phyloP scores from a whole-genome alignment of 2,113 vertebrate species.

The Gadus macrocephalus region DNA sequence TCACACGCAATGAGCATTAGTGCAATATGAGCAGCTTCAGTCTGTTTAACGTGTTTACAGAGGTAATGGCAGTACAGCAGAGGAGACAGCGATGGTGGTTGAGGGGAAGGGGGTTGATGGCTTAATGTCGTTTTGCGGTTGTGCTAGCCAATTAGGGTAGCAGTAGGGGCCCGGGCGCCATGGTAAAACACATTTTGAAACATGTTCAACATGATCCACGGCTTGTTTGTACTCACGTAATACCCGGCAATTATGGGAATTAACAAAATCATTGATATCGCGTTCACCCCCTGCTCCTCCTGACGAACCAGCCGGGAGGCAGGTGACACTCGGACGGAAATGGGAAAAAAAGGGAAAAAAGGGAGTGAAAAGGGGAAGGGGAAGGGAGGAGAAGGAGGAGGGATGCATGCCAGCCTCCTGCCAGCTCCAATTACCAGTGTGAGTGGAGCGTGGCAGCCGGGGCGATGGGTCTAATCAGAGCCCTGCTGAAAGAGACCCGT shows the following conservation, averaged over 20 bases:
- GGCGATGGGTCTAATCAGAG: constrained; percentile 68
- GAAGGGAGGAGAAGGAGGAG: constrained; percentile 41
- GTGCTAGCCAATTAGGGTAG: constrained; percentile 39
- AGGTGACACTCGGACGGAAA: constrained; percentile 47
- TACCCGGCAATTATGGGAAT: constrained; percentile 30
- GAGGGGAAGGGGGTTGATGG: constrained; percentile 9
- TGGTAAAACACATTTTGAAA: constrained; percentile 26
- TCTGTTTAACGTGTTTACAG: constrained; percentile 35
- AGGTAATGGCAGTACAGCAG: constrained; percentile 2
- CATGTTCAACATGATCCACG: constrained; percentile 16
- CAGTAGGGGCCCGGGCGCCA: constrained; percentile 24
- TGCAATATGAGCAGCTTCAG: constrained; percentile 42
- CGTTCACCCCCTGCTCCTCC: constrained; percentile 7
- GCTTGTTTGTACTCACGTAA: constrained; percentile 7
- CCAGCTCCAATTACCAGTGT: constrained; percentile 71
- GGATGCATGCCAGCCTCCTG: constrained; percentile 68
- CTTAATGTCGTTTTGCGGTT: constrained; percentile 31
- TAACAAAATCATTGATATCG: constrained; percentile 18
- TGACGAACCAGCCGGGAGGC: constrained; percentile 18
- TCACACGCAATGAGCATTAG: constrained; percentile 32
- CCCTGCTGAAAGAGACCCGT: constrained; percentile 65
- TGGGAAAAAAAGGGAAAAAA: constrained; percentile 15
- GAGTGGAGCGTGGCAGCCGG: constrained; percentile 61
- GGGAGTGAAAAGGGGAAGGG: constrained; percentile 18
- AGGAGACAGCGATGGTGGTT: constrained; percentile 13